A percentile compares a stretch with the other conserved stretches of the same genome.
Conservation (phyloP, 2,113 vertebrate species). For the Callocephalon fimbriatum region DNA sequence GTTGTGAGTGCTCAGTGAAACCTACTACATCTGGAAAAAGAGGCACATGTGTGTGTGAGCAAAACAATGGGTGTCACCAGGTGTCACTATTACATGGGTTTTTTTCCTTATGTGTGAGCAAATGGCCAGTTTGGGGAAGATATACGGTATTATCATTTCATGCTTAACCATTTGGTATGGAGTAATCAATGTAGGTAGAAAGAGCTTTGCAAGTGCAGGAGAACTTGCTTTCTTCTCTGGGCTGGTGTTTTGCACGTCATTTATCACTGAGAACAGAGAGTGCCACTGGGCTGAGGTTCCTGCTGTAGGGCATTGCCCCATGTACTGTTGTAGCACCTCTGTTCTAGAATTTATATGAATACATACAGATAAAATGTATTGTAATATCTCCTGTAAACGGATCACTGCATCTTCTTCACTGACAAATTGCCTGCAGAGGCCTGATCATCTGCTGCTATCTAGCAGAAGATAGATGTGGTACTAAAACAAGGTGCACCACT, state of each 20-base stretch:
- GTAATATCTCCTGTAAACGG: not conserved
- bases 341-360: not conserved
- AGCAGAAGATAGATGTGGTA: not conserved
- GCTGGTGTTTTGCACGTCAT: not conserved
- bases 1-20: not conserved
- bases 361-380: not conserved
- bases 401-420: not conserved
- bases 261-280: not conserved
- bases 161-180: not conserved
- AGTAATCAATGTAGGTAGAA: not conserved
- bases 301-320: not conserved
- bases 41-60: not conserved
- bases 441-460: not conserved
- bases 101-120: constrained; percentile 18
- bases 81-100: constrained; percentile 46
- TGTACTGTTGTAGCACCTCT: not conserved
- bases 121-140: not conserved
- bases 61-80: constrained; percentile 54
- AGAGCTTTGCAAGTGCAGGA: not conserved
- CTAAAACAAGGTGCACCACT: not conserved
- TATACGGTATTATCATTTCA: not conserved
- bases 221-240: not conserved
- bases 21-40: not conserved
- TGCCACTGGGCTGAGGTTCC: not conserved
- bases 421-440: not conserved